Evolutionary conservation across 2,888 invertebrate genomes (phyloP), one percentile per base, ranked within the genome.

Genomic region (Seladonia tumulorum): DNA sequence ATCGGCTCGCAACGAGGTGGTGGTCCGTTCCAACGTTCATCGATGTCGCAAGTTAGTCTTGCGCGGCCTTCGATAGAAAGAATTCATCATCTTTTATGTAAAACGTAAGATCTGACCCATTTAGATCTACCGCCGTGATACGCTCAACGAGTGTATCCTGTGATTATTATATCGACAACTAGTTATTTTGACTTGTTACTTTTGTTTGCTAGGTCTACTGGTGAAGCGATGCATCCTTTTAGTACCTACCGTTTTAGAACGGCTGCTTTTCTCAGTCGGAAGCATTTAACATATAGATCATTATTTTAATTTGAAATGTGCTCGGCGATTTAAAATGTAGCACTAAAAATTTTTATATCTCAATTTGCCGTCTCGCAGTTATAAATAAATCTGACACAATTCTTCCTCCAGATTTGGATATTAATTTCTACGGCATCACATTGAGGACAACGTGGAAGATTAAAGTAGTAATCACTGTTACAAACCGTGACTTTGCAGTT

Each of bases 21-120:
- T 3, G 98, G 98, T 71, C 98, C 98, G 93, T 98, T 98, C 98
- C 98, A 99, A 77, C 98, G 96, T 94, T 98, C 98, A 92, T 99
- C 98, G 90, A 98, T 97, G 94, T 99, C 99, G 92, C 99, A 99
- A 5, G 98, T 97, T 22, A 99, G 96, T 89, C 97, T 96, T 0
- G 98, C 97, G 47, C 98, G 96, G 35, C 98, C 96, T 94, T 42
- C 12, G 5, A 74, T 57, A 1, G 35, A 71, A 85, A 76, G 18
- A 68, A 80, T 73, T 79, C 8, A 18, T 63, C 63, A 29, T 35
- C 29, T 29, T 8, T 29, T 68, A 22, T 39, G 18, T 35, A 35
- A 68, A 39, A 68, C 12, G 12, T 68, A 39, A 39, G 35, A 22
- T 68, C 39, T 68, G 22, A 68, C 35, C 57, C 57, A 57, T 57